Evolutionary conservation across 2,797 vertebrate species (phyloP), one percentile per base, ranked within the genome.

Genomic region (Lepus oiostolus): DNA sequence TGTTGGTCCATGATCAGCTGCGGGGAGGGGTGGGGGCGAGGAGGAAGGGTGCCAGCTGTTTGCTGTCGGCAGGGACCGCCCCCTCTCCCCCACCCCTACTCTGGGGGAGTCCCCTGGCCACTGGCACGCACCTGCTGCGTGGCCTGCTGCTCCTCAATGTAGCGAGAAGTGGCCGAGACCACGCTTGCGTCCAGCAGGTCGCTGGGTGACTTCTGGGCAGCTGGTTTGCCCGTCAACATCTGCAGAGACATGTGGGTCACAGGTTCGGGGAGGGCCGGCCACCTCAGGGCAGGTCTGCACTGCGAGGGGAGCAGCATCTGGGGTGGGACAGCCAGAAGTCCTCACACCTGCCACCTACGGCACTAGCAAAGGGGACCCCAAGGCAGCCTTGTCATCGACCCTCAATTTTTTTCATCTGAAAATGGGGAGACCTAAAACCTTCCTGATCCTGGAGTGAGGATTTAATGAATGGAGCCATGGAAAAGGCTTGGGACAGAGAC

Each of bases 1-100:
- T 99, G 99, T 35, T 99, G 98, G 94, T 99, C 98, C 85, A 99
- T 90, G 86, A 99, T 99, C 95, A 99, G 96, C 99, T 99, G 85
- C 32, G 70, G 32, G 85, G 85, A 17, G 10, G 54, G 19, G 19
- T 16, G 54, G 54, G 19, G 4, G 54, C 17, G 19, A 58, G 54
- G 42, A 47, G 42, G 42, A 47, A 75, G 21, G 32, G 42, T 21
- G 32, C 67, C 4, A 65, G 86, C 10, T 47, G 42, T 47, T 47
- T 28, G 38, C 30, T 21, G 38, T 79, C 8, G 22, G 72, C 62
- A 71, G n/a, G 50, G 17, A 65, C 54, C 4, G 17, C 21, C 24
- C 24, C 38, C 28, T 14, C 4, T 32, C 63, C 30, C 38, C 32
- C 30, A 19, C 13, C 52, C 84, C 28, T 47, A 47, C 42, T 9